A percentile compares a stretch with the other conserved stretches of the same genome.
These are phyloP conservation scores for Allobates femoralis DNA, from an alignment of 2,797 vertebrate genomes.

Conservation along the genomic window DNA sequence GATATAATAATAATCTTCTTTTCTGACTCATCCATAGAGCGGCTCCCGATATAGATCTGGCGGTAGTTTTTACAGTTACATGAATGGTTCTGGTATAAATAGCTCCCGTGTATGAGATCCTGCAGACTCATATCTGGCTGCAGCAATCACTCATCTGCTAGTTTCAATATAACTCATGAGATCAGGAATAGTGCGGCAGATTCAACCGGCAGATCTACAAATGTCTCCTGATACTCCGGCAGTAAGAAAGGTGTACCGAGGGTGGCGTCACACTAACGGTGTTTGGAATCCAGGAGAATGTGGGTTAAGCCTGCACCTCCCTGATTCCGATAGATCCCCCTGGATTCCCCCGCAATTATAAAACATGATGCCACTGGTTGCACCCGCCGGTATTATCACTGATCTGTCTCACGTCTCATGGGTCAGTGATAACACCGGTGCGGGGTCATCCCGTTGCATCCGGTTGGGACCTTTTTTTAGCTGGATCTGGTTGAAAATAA, in stretches of 20 bases:
- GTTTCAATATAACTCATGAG: constrained; percentile 15
- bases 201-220: neutral
- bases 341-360: too few relatives aligned
- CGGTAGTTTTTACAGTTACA: neutral
- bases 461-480: too few relatives aligned
- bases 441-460: too few relatives aligned
- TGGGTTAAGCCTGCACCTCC: too few relatives aligned
- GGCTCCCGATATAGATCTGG: neutral
- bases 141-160: constrained; percentile 28
- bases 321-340: too few relatives aligned
- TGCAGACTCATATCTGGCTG: constrained; percentile 23
- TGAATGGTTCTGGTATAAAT: neutral
- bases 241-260: neutral
- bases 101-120: neutral
- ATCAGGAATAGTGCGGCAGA: neutral
- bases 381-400: too few relatives aligned
- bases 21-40: too few relatives aligned
- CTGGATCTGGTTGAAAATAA: too few relatives aligned
- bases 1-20: too few relatives aligned
- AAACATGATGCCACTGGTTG: too few relatives aligned
- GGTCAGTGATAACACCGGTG: too few relatives aligned
- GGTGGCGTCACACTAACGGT: neutral
- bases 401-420: too few relatives aligned
- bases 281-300: neutral
- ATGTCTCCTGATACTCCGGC: neutral